Evolutionary conservation across 2,888 invertebrate species (phyloP), one percentile per base, ranked within the genome.

Genomic region (Zelleria hepariella): DNA sequence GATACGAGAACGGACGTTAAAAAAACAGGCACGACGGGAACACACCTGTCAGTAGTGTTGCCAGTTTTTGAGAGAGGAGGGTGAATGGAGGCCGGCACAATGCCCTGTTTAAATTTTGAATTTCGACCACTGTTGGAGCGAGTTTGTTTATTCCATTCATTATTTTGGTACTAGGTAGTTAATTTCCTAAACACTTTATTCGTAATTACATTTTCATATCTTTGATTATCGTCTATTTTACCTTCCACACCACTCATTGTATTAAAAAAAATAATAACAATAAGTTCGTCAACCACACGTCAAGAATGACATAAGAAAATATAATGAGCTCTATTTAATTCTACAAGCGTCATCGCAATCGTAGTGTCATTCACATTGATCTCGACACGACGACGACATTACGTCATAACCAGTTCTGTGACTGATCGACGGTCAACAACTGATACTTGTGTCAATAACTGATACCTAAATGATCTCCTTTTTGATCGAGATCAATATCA

Each of bases 41-140:
- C 86, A 81, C 87, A 87, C 88, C 87, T 88, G 88, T 86, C 87
- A 83, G 80, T 78, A 75, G 82, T 82, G 85, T 86, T 86, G 85
- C 87, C 79, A 86, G 86, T 87, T 86, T 86, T 82, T 84, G 82
- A 85, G 80, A 83, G 80, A 81, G 79, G 74, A 83, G 76, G 77
- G 78, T 85, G 84, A 86, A 86, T 85, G 80, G 53, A 71, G 76
- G 77, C 71, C 63, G 62, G 67, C 68, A 83, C 80, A 82, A 83
- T 78, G 73, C 66, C 67, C 73, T 71, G 74, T 78, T 80, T 75
- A 67, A 79, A 77, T 78, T 80, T 77, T 63, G 69, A 68, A 69
- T 72, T 72, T 67, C 64, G 68, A 69, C 69, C 5, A 25, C 25
- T 54, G 26, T 26, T 54, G 10, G 27, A 25, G n/a, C 25, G 27